Evolutionary conservation across 2,888 invertebrate genomes (phyloP).

Genomic region (Nycteola revayana): DNA sequence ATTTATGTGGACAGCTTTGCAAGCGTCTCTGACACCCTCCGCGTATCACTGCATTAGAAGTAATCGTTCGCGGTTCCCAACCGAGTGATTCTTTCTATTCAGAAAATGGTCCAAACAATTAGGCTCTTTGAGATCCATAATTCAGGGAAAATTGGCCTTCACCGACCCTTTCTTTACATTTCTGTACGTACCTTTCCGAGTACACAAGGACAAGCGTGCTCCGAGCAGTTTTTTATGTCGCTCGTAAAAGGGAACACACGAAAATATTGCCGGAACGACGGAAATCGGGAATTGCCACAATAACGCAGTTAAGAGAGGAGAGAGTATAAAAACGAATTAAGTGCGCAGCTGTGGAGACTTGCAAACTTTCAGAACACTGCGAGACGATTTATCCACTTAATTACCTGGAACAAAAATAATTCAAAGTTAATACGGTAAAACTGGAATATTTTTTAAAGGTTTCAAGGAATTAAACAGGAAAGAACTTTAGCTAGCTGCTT

Average conservation of each 20-base stretch:
- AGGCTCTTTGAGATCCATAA: slow-evolving; percentile 62
- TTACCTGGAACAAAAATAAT: slow-evolving; percentile 32
- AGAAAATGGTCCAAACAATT: slow-evolving; percentile 70
- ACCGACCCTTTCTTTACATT: slow-evolving; percentile 32
- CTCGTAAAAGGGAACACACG: slow-evolving; percentile 59
- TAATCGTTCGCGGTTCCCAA: slow-evolving; percentile 68
- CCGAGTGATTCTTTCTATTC: slow-evolving; percentile 74
- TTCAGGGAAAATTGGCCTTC: slow-evolving; percentile 49
- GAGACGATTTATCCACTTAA: slow-evolving; percentile 4
- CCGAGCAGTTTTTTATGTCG: slow-evolving; percentile 60
- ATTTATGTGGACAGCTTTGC: slow-evolving; percentile 64
- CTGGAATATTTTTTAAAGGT: no score
- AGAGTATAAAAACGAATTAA: slow-evolving; percentile 47
- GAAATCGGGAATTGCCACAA: slow-evolving; percentile 54
- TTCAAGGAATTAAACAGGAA: no score
- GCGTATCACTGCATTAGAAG: slow-evolving; percentile 66
- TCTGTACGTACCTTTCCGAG: slow-evolving; percentile 34
- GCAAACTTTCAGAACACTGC: slow-evolving; percentile 6
- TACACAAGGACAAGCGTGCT: slow-evolving; percentile 40
- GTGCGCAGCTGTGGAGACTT: slow-evolving; percentile 19
- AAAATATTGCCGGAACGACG: slow-evolving; percentile 52
- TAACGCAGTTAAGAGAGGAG: slow-evolving; percentile 37
- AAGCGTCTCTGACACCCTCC: slow-evolving; percentile 44
- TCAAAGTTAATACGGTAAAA: slow-evolving; percentile 6
- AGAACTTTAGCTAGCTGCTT: no score